Conservation (phyloP, 2,113 vertebrate genomes). For the Pelusios castaneus region DNA sequence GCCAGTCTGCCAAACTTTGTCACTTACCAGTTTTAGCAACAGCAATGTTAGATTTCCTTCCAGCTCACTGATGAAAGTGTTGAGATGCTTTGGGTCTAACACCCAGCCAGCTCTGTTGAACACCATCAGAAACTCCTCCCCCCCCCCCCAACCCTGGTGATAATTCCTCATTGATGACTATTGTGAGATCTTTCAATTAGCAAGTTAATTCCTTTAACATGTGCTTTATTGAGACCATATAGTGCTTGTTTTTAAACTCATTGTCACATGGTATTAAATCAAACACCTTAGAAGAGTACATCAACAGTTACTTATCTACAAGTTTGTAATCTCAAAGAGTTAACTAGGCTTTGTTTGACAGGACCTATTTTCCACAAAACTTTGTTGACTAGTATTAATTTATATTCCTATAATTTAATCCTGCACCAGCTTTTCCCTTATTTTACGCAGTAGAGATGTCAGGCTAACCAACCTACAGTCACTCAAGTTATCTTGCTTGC, state of each 20-base stretch:
- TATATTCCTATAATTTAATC: not conserved
- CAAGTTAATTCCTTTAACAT: not conserved
- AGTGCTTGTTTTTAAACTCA: not conserved
- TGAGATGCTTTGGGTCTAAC: not conserved
- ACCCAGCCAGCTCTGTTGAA: not conserved
- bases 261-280: not conserved
- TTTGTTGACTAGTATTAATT: not conserved
- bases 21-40: rapidly evolving
- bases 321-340: not conserved
- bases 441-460: not conserved
- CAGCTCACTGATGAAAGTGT: not conserved
- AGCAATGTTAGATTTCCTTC: not conserved
- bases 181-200: not conserved
- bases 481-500: not conserved
- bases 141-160: not conserved
- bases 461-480: not conserved
- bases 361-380: not conserved
- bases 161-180: not conserved
- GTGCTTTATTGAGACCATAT: not conserved
- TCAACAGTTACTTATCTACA: not conserved
- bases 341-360: not conserved
- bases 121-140: not conserved
- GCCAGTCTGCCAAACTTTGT: not conserved
- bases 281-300: not conserved
- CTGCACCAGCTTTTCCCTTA: not conserved